phyloP scores from a whole-genome alignment of 2,113 vertebrate genomes.

The Mesembrinibis cayennensis region DNA sequence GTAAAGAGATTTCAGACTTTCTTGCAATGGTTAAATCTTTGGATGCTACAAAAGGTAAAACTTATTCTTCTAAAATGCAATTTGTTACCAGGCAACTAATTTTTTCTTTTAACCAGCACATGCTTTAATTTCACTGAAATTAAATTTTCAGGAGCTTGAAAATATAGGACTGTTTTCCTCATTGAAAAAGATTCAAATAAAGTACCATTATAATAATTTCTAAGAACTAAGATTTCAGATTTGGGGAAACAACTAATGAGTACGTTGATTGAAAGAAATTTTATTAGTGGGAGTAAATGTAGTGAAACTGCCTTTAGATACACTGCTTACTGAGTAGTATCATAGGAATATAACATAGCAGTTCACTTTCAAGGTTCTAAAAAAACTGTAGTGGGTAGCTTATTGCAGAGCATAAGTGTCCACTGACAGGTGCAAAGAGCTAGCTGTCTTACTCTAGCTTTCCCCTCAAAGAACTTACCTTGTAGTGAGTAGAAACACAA shows the following conservation, averaged over 20 bases:
- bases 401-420: background rate
- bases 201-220: background rate
- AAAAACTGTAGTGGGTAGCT: background rate
- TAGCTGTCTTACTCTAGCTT: background rate
- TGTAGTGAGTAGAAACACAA: background rate
- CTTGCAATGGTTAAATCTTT: conserved; percentile 81
- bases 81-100: background rate
- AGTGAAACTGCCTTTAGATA: background rate
- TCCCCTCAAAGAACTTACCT: background rate
- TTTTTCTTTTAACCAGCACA: background rate
- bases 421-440: background rate
- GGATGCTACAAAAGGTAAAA: conserved; percentile 83
- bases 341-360: fast-evolving
- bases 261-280: background rate
- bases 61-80: background rate
- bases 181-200: background rate
- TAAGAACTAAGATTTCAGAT: background rate
- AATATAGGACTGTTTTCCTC: background rate
- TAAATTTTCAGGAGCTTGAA: background rate
- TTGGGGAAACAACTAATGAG: background rate
- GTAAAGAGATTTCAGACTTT: conserved; percentile 82
- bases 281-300: background rate
- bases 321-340: background rate
- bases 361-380: background rate
- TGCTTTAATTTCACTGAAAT: background rate